Base-by-base conservation (phyloP, 2,888 invertebrate genomes). In the Colletes collaris region DNA sequence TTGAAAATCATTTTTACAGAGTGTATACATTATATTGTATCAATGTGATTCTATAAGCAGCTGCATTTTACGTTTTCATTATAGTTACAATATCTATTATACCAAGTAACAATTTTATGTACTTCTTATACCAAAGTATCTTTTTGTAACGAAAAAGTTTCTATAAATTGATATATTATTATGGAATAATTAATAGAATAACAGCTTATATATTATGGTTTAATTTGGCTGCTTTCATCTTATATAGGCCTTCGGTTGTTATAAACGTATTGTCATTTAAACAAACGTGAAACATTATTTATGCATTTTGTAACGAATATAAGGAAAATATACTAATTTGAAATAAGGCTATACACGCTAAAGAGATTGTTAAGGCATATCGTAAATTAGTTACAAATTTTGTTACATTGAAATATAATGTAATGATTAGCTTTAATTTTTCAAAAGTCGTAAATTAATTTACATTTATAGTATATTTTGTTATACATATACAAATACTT, bases 121-220 rank as follows among this genome's bases (percentile, higher is more conserved):
- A 79, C 68, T 81, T 72, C 71, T 75, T 81, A 82, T 81, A 81
- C 82, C 82, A 82, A 81, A 82, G 82, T 70, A 50, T 75, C 35
- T 49, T 73, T 73, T 66, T 65, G 64, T 71, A 79, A 78, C 35
- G 62, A 40, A 71, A 64, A 50, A 71, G 27, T 27, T 27, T 27
- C 16, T 19, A 53, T 37, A 79, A 70, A 58, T 69, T 55, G 19
- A 53, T 44, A 79, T 74, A 62, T 69, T 55, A 66, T 8, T 66
- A 70, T 19, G 16, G 64, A 50, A 73, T 59, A 65, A 56, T 16
- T 46, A 35, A 60, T 59, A 64, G 53, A 58, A 49, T 27, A 68
- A 19, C 44, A 69, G 65, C 8, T 7, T 46, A 7, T 60, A 27
- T 2, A 55, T 70, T 60, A 56, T 16, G 13, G 44, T 66, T 56